Evolutionary conservation across 2,113 vertebrate genomes (phyloP), one percentile per base, ranked within the genome.

Genomic region (Corythoichthys haematopterus): DNA sequence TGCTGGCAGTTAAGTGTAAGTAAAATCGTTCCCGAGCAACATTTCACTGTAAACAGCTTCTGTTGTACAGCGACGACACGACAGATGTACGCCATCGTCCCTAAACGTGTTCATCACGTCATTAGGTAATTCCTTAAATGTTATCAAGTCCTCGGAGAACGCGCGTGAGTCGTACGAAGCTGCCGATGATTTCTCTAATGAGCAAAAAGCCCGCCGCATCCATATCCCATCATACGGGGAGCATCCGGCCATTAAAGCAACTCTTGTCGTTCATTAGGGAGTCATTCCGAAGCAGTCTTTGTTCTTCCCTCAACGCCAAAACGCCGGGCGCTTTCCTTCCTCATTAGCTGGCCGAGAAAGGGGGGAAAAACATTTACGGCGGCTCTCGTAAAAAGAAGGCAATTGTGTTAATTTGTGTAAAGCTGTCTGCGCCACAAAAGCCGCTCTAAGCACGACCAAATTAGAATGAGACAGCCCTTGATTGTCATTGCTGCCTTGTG

Each of bases 401-500:
- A 92, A 95, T 96, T 94, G 95, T 94, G 94, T 96, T 96, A 96
- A 98, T 97, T 98, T 98, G 94, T 93, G 93, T 91, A 93, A 92
- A 93, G 88, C 92, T 92, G 92, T 93, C 87, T 81, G 87, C 88
- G 93, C 33, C 93, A 96, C 94, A 97, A 90, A 97, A 98, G 93
- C 93, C 93, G 33, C 80, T 88, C 86, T 95, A 94, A 97, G 97
- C 94, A 95, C 92, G 90, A 94, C 94, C 94, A 97, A 96, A 98
- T 98, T 95, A 97, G 93, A 95, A 95, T 92, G 94, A 94, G 95
- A 93, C 93, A 93, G 80, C 79, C 83, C 93, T 93, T 96, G 95
- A 99, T 99, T 96, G 94, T 97, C 95, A 96, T 93, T 92, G 93
- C 92, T 94, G 94, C 91, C 94, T 96, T 92, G 90, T 94, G 94